A percentile compares a stretch with the other conserved stretches of the same genome.
These are phyloP conservation scores for Andrena flavipes DNA, from an alignment of 2,888 invertebrate genomes.

Conservation along the genomic window DNA sequence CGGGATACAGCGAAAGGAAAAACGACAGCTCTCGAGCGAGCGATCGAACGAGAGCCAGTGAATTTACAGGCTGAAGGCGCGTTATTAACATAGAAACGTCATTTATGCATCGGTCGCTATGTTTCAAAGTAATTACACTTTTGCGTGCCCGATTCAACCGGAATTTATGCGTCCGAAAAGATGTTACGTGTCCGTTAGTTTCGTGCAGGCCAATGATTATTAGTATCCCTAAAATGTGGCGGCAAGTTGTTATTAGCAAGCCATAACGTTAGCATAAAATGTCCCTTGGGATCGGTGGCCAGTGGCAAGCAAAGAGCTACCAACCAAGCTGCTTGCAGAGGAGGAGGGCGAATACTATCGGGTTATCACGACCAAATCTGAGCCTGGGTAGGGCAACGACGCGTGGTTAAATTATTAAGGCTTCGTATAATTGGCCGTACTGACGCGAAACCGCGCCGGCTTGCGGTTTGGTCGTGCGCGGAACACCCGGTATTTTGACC, in stretches of 20 bases:
- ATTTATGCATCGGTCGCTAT: background rate
- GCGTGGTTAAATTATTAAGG: conserved; percentile 79
- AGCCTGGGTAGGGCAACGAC: conserved; percentile 73
- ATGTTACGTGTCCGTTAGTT: conserved; percentile 53
- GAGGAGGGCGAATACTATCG: conserved; percentile 43
- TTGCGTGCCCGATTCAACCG: conserved; percentile 12
- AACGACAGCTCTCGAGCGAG: background rate
- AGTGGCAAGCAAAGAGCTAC: conserved; percentile 16
- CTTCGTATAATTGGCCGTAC: conserved; percentile 78
- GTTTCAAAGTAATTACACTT: conserved; percentile 22
- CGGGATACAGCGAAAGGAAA: background rate
- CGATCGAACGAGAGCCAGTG: background rate
- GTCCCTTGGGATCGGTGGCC: conserved; percentile 51
- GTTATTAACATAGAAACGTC: background rate
- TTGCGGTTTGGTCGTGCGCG: conserved; percentile 73
- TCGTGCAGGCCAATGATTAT: conserved; percentile 59
- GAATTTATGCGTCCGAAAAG: conserved; percentile 39
- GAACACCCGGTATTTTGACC: conserved; percentile 57
- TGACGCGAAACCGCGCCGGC: conserved; percentile 65
- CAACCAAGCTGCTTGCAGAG: conserved; percentile 7
- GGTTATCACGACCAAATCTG: conserved; percentile 78
- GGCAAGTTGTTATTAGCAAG: conserved; percentile 76
- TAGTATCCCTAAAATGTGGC: conserved; percentile 73
- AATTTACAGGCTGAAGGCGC: background rate
- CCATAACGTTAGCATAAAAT: conserved; percentile 76